Evolutionary conservation across 2,113 vertebrate genomes (phyloP).

Genomic region (Tenebrosternarchus preto): DNA sequence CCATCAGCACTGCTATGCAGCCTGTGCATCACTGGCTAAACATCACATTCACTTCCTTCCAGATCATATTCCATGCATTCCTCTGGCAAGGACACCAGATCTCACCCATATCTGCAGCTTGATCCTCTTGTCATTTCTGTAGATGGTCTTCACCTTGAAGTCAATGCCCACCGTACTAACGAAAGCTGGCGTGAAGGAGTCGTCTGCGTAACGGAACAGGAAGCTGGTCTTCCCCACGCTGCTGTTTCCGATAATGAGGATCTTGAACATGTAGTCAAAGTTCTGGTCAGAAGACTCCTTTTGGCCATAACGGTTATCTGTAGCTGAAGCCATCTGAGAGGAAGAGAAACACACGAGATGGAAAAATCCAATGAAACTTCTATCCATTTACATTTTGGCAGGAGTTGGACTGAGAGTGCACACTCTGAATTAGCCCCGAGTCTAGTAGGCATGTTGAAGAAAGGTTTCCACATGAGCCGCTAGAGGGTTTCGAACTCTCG

Average conservation of each 20-base stretch:
- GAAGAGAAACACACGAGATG: neutral
- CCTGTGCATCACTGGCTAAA: neutral
- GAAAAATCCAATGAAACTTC: neutral
- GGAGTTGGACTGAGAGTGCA: no score
- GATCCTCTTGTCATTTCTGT: slow-evolving; percentile 95
- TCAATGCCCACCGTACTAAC: slow-evolving; percentile 98
- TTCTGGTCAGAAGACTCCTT: slow-evolving; percentile 97
- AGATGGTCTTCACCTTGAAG: slow-evolving; percentile 99
- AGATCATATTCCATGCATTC: neutral
- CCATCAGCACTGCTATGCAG: neutral
- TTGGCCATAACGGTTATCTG: slow-evolving; percentile 85
- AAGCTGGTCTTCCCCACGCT: slow-evolving; percentile 98
- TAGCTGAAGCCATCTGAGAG: slow-evolving; percentile 91
- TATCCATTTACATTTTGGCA: no score
- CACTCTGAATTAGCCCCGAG: no score
- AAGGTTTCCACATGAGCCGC: no score
- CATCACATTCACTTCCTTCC: no score
- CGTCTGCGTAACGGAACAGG: slow-evolving; percentile 93
- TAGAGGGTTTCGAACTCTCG: no score
- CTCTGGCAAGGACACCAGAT: slow-evolving; percentile 25
- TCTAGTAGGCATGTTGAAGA: no score
- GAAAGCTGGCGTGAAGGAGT: slow-evolving; percentile 94
- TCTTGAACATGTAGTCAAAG: slow-evolving; percentile 99
- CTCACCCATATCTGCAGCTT: slow-evolving; percentile 98
- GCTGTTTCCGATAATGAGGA: slow-evolving; percentile 98